Conservation (phyloP, 2,888 invertebrate species). For the Drosophila anomalata region DNA sequence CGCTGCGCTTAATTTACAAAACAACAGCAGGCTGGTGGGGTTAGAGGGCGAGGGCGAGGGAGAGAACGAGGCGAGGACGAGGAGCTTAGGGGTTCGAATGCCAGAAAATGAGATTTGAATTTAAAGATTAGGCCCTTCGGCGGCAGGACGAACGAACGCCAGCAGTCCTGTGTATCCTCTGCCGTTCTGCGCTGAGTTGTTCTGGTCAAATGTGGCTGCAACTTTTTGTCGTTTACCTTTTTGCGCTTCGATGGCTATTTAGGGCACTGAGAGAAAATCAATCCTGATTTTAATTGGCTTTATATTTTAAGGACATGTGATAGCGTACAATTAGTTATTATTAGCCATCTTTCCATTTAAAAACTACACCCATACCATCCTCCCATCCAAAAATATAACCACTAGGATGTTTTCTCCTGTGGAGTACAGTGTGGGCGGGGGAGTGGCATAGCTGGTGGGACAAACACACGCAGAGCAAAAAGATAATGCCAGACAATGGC, state of each 20-base stretch:
- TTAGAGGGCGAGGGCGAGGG: background rate
- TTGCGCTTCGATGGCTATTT: slow-evolving; percentile 57
- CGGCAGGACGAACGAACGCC: slow-evolving; percentile 66
- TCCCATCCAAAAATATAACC: too few species aligned
- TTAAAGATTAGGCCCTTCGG: slow-evolving; percentile 75
- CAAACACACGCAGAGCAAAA: slow-evolving; percentile 59
- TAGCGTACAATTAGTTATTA: too few species aligned
- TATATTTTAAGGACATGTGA: too few species aligned
- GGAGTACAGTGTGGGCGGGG: background rate
- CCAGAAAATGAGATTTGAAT: slow-evolving; percentile 80
- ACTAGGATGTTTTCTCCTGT: background rate
- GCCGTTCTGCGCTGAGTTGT: slow-evolving; percentile 48
- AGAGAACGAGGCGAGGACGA: slow-evolving; percentile 1
- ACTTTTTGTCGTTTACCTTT: slow-evolving; percentile 72
- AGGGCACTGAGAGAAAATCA: slow-evolving; percentile 22
- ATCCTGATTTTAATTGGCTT: background rate
- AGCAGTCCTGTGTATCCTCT: background rate
- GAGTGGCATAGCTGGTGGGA: slow-evolving; percentile 5
- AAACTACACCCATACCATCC: background rate
- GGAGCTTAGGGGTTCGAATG: slow-evolving; percentile 39
- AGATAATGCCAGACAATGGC: slow-evolving; percentile 80
- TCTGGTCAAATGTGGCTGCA: slow-evolving; percentile 74
- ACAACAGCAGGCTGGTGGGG: slow-evolving; percentile 40
- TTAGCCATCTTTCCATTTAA: background rate
- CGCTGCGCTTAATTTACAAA: slow-evolving; percentile 73